Evolutionary conservation across 2,797 vertebrate species (phyloP), one percentile per base, ranked within the genome.

Genomic region (Morelia viridis): DNA sequence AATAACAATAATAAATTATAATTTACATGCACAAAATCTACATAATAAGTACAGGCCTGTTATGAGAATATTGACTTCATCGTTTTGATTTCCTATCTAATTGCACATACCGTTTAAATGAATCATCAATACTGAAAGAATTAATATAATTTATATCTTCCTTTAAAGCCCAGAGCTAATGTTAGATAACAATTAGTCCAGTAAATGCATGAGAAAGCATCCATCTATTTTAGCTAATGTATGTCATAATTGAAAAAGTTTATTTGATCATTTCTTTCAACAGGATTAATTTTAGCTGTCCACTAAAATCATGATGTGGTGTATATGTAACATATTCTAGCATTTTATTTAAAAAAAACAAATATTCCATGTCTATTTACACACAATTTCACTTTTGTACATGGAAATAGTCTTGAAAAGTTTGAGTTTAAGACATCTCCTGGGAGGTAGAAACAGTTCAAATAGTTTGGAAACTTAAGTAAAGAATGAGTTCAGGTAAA

Each of bases 51-150:
- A 28, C 8, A 62, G 28, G 24, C 89, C 26, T 87, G 71, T 89
- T 93, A 95, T 90, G 83, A 94, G 28, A 90, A 65, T 28, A 90
- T 2, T 90, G 89, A 84, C 68, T 60, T 15, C 57, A 84, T 60
- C 71, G 13, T 92, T 93, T 85, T 88, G 80, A 35, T 65, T 91
- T 28, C 90, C 89, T 92, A 86, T 92, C 83, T 76, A 53, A 19
- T 91, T 93, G 89, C 28, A 68, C 91, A 50, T 93, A 80, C 90
- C 87, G 24, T 96, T 92, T 58, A 94, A 94, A 94, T 90, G 91
- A 94, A 0, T 0, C 85, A 91, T 87, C 60, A 41, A 50, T 89
- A 92, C 41, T 93, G 87, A 95, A 94, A 92, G 0, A 1, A 88
- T 88, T 89, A 90, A 85, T 89, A 92, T 86, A 85, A 92, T 85